Conservation (phyloP, 2,797 vertebrate genomes). For the Agapornis canus region DNA sequence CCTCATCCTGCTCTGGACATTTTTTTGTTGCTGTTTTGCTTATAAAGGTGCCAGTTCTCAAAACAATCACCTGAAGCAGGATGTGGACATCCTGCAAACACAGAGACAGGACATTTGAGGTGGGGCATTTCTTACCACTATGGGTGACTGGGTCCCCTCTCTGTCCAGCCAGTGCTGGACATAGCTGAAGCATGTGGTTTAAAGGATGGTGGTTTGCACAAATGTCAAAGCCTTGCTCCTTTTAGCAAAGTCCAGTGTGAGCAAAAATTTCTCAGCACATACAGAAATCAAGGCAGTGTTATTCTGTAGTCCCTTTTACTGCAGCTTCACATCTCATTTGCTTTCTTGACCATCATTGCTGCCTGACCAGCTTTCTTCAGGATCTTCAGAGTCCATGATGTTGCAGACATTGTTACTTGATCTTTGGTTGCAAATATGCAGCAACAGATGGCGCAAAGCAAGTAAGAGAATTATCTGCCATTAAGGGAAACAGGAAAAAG, state of each 20-base stretch:
- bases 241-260: neutral
- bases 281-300: neutral
- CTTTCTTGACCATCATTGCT: neutral
- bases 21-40: neutral
- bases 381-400: neutral
- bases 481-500: neutral
- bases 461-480: neutral
- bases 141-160: rapidly evolving
- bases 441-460: constrained; percentile 16
- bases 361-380: neutral
- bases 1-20: neutral
- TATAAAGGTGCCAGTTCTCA: neutral
- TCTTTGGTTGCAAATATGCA: neutral
- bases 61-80: neutral
- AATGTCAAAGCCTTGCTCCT: neutral
- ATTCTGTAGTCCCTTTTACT: neutral
- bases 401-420: neutral
- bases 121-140: neutral
- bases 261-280: neutral
- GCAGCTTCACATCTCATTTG: neutral
- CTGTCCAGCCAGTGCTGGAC: neutral
- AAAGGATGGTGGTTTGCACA: neutral
- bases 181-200: rapidly evolving
- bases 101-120: neutral
- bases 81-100: neutral